A percentile compares a stretch with the other conserved stretches of the same genome.
These are phyloP conservation scores for Daktulosphaira vitifoliae DNA, from an alignment of 1,140 invertebrate species.

Conservation along the genomic window DNA sequence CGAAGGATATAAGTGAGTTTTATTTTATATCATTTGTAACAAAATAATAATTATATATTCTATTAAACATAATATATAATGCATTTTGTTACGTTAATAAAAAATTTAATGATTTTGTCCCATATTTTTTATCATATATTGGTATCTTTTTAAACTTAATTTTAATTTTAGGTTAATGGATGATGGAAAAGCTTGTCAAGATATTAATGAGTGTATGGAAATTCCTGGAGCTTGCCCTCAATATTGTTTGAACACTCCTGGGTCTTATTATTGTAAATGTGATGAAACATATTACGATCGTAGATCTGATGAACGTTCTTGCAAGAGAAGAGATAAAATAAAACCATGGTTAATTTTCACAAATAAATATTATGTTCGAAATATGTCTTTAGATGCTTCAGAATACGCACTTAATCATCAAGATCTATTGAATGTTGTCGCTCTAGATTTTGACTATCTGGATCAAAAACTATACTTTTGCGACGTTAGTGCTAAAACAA, in stretches of 20 bases:
- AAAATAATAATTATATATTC: too few species aligned
- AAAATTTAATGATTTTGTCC: too few species aligned
- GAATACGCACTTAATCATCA: slow-evolving; percentile 84
- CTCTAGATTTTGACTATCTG: slow-evolving; percentile 82
- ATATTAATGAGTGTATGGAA: slow-evolving; percentile 91
- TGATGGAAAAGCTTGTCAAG: slow-evolving; percentile 79
- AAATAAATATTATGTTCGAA: slow-evolving; percentile 95
- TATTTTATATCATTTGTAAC: not conserved
- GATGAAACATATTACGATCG: slow-evolving; percentile 86
- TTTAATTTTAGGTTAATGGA: slow-evolving; percentile 51
- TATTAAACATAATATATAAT: too few species aligned
- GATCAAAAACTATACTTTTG: slow-evolving; percentile 85
- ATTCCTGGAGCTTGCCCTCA: slow-evolving; percentile 87
- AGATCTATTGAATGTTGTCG: slow-evolving; percentile 92
- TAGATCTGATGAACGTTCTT: slow-evolving; percentile 72
- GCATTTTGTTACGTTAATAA: too few species aligned
- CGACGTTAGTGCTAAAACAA: slow-evolving; percentile 89
- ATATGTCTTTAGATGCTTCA: slow-evolving; percentile 82
- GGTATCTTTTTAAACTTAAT: too few species aligned
- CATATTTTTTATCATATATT: too few species aligned
- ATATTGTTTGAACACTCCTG: slow-evolving; percentile 89
- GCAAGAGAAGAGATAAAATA: slow-evolving; percentile 74
- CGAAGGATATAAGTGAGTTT: slow-evolving; percentile 69
- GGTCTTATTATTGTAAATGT: slow-evolving; percentile 93
- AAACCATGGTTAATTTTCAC: slow-evolving; percentile 91